Evolutionary conservation across 2,113 vertebrate species (phyloP), one percentile per base, ranked within the genome.

Genomic region (Chitala chitala): DNA sequence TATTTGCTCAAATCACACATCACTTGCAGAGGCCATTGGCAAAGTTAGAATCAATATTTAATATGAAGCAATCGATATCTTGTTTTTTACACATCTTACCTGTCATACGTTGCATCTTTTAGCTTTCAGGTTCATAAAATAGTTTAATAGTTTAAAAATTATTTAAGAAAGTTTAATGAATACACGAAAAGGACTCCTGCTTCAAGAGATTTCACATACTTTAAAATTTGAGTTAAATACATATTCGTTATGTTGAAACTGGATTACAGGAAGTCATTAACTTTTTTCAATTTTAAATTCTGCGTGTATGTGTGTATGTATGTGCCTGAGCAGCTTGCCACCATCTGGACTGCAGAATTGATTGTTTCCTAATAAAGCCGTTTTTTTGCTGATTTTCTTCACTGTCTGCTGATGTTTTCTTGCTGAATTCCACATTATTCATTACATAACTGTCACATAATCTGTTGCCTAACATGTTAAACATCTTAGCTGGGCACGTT

Each of bases 11-110:
- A 29, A 36, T 63, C 59, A 63, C 6, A 8, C 59, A 63, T 38
- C 59, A 5, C 59, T 36, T 71, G 36, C 51, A 24, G 38, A 51
- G n/a, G 29, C 40, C 72, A 31, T 38, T 9, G 51, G 40, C 26
- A 68, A 51, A 29, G 53, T 22, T 69, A 50, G 38, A 77, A 87
- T 89, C 89, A 84, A 89, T 90, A 89, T 87, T 87, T 90, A 86
- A 89, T 90, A 90, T 85, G 75, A 66, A 73, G 29, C 51, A 75
- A 88, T 90, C 87, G 78, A 89, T 87, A 74, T 69, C 71, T 73
- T 15, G 42, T 82, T 55, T 78, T 38, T 86, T 81, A 84, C 51
- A 46, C 69, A 69, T 78, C 82, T 80, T 46, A 31, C 8, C 54
- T 63, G 31, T 64, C 64, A 56, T 51, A 77, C 81, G 83, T 84